These are phyloP conservation scores for Diloba caeruleocephala DNA, from an alignment of 2,888 invertebrate genomes.

Conservation along the genomic window DNA sequence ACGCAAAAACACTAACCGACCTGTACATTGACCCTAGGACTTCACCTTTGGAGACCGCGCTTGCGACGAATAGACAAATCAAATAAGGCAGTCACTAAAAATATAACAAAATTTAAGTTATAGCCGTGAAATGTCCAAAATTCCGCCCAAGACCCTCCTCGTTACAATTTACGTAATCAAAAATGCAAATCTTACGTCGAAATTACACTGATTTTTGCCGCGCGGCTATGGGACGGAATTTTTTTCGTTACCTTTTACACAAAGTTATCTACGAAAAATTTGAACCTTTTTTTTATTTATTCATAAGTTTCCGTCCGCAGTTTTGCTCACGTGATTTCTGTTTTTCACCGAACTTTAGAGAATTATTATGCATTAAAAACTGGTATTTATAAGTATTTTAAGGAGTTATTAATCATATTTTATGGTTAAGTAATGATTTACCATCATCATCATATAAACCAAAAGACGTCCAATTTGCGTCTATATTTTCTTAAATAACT, in stretches of 20 bases:
- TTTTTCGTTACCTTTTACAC: constrained; percentile 47
- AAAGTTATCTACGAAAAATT: constrained; percentile 52
- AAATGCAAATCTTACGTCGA: constrained; percentile 73
- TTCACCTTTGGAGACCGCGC: too few relatives aligned
- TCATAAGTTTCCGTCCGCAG: constrained; percentile 40
- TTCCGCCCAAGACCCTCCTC: constrained; percentile 44
- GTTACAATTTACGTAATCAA: constrained; percentile 75
- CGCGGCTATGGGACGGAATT: constrained; percentile 41
- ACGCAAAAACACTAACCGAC: too few relatives aligned
- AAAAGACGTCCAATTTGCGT: too few relatives aligned
- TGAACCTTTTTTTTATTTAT: constrained; percentile 49
- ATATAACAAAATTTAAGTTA: constrained; percentile 14
- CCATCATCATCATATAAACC: too few relatives aligned
- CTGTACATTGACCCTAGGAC: too few relatives aligned
- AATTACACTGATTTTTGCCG: constrained; percentile 68
- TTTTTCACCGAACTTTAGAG: constrained; percentile 16
- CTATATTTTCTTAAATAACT: too few relatives aligned
- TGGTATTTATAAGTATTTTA: constrained; percentile 38
- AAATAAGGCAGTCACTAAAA: too few relatives aligned
- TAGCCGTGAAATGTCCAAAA: constrained; percentile 19
- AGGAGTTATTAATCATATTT: too few relatives aligned
- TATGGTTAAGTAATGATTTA: too few relatives aligned
- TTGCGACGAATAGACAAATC: too few relatives aligned
- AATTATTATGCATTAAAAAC: constrained; percentile 35
- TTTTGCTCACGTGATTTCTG: constrained; percentile 35